These are phyloP conservation scores for Bombus consobrinus DNA, from an alignment of 1,140 invertebrate genomes.

Conservation along the genomic window DNA sequence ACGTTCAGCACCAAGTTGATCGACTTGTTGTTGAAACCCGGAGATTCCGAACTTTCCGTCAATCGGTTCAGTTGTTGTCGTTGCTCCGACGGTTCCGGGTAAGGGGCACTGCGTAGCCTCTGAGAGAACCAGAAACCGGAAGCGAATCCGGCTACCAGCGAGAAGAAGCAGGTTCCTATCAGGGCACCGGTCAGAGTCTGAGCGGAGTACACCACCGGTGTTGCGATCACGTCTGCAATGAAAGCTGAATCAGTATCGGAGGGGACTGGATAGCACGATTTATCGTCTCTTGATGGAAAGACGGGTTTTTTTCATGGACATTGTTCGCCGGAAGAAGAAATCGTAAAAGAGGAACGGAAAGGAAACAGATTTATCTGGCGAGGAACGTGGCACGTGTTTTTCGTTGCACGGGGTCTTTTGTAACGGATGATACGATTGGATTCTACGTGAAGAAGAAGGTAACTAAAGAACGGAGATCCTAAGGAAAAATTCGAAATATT, in stretches of 20 bases:
- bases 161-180: constrained; percentile 89
- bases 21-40: constrained; percentile 88
- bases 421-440: not conserved
- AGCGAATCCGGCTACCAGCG: constrained; percentile 91
- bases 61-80: constrained; percentile 87
- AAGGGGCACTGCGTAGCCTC: constrained; percentile 88
- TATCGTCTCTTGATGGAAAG: constrained; percentile 2
- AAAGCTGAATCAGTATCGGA: constrained; percentile 31
- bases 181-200: constrained; percentile 91
- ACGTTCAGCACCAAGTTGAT: constrained; percentile 90
- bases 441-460: not conserved
- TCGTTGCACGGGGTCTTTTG: not conserved
- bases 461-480: not conserved
- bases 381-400: not conserved
- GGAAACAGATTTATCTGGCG: not conserved
- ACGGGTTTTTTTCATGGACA: not conserved
- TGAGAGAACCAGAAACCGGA: constrained; percentile 92
- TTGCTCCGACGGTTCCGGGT: constrained; percentile 88
- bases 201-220: constrained; percentile 89
- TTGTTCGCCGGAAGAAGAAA: not conserved
- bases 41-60: constrained; percentile 86
- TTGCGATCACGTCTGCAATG: constrained; percentile 84
- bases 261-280: not conserved
- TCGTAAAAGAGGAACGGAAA: not conserved
- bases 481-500: not conserved